Conservation (phyloP, 2,113 vertebrate species). For the Phylloscopus trochiloides region DNA sequence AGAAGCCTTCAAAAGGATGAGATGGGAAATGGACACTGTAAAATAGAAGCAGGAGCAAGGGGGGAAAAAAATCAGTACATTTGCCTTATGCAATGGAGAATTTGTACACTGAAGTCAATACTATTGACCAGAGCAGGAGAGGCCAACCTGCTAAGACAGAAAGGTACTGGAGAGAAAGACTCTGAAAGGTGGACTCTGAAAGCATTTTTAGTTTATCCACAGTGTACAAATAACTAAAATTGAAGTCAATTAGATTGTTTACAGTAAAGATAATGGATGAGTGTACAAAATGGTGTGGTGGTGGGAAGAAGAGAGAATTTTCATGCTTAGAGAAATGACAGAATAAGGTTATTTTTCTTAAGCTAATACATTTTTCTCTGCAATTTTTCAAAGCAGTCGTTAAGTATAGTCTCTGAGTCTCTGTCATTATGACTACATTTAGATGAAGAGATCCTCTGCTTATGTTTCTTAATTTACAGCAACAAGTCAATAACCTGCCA, state of each 20-base stretch:
- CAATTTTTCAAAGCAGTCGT: neutral
- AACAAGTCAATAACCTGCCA: neutral
- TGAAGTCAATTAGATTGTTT: neutral
- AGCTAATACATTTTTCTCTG: neutral
- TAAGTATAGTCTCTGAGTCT: neutral
- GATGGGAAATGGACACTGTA: neutral
- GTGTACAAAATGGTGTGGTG: neutral
- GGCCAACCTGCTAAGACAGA: rapidly evolving
- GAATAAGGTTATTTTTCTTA: neutral
- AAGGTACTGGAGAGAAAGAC: neutral
- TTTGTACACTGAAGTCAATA: neutral
- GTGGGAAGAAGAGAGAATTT: neutral
- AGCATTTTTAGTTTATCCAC: neutral
- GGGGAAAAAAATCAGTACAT: neutral
- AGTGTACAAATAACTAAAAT: neutral
- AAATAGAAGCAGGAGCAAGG: neutral
- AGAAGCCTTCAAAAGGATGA: neutral
- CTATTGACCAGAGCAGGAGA: neutral
- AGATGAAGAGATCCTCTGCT: neutral
- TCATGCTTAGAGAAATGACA: neutral
- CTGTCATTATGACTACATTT: neutral
- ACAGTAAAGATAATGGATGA: neutral
- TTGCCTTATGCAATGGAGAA: neutral
- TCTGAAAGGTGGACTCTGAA: neutral
- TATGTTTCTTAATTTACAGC: neutral